phyloP scores from a whole-genome alignment of 2,113 vertebrate species.

The Pagrus major region DNA sequence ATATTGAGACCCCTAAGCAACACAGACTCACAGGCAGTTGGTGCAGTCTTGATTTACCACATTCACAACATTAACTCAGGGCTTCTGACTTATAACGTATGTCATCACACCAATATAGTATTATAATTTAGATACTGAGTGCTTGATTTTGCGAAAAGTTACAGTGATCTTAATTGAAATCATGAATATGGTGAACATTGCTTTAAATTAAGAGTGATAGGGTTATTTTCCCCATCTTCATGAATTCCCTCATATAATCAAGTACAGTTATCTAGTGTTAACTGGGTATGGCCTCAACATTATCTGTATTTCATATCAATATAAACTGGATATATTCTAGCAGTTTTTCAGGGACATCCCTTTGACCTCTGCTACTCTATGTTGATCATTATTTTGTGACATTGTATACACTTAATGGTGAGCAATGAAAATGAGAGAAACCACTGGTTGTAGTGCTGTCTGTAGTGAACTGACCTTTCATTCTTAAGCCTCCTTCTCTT shows the following conservation, averaged over 20 bases:
- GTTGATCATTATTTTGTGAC: constrained; percentile 4
- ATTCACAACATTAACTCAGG: neutral
- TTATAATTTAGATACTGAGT: too few species aligned
- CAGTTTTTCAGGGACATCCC: neutral
- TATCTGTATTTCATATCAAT: neutral
- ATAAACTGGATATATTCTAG: neutral
- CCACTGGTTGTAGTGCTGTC: constrained; percentile 6
- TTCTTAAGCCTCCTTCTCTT: constrained; percentile 26
- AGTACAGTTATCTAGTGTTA: neutral
- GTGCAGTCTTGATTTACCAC: neutral
- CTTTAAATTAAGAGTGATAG: neutral
- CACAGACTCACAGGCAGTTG: neutral
- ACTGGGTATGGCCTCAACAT: neutral
- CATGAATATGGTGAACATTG: neutral
- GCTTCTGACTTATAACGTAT: neutral
- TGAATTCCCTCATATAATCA: neutral
- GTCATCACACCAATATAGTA: neutral
- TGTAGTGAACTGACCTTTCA: constrained; percentile 19
- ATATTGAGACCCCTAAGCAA: neutral
- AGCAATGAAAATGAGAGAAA: constrained; percentile 12
- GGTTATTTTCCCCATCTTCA: neutral
- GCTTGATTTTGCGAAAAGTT: neutral
- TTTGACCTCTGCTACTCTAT: neutral
- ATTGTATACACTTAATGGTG: neutral
- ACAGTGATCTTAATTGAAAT: neutral